Percentiles rank a stretch among this genome's conserved stretches.
phyloP scores from a whole-genome alignment of 2,888 invertebrate genomes.

The Dryadula phaetusa region DNA sequence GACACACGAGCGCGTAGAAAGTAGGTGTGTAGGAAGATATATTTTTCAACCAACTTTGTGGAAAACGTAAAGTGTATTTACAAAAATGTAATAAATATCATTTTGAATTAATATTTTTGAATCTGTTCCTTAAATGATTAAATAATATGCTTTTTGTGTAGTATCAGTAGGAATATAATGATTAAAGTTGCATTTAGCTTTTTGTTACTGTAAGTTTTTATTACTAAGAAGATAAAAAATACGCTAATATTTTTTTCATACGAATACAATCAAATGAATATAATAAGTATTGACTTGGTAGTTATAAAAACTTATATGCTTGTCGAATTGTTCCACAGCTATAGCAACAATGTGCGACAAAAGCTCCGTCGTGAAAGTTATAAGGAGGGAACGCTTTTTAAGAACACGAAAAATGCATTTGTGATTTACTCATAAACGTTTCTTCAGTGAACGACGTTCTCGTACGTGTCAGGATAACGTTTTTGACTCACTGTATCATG shows the following conservation, averaged over 20 bases:
- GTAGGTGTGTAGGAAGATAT: background rate
- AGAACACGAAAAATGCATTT: slow-evolving; percentile 81
- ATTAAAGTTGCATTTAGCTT: no score
- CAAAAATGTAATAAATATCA: background rate
- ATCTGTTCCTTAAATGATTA: no score
- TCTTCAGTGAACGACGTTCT: slow-evolving; percentile 55
- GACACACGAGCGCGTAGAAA: slow-evolving; percentile 24
- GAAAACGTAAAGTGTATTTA: background rate
- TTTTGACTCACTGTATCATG: slow-evolving; percentile 1
- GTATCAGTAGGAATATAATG: no score
- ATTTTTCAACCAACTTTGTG: background rate
- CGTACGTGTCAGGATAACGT: slow-evolving; percentile 46
- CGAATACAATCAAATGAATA: no score
- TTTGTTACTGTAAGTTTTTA: no score
- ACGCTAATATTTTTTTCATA: no score
- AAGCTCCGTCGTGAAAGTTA: slow-evolving; percentile 57
- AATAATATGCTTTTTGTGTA: no score
- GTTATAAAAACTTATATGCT: background rate
- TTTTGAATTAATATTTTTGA: no score
- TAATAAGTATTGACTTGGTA: background rate
- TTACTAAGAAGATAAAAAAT: no score
- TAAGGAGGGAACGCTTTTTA: slow-evolving; percentile 70
- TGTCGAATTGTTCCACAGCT: background rate
- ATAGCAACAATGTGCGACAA: background rate
- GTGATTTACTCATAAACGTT: slow-evolving; percentile 75